Evolutionary conservation across 2,888 invertebrate species (phyloP), one percentile per base, ranked within the genome.

Genomic region (Dryocosmus kuriphilus): DNA sequence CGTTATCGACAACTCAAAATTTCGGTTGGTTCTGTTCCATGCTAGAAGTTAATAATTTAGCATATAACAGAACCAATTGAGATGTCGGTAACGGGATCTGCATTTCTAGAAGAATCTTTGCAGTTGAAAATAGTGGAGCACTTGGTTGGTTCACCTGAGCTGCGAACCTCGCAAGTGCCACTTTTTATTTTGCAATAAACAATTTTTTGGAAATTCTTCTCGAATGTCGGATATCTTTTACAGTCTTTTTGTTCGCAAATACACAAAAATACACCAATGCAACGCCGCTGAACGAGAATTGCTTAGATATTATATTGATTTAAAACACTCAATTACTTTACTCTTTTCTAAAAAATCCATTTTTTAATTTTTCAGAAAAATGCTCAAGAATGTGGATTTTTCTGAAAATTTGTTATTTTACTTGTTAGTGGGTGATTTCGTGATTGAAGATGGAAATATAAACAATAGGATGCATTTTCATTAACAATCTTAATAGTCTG

Each of bases 111-210:
- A 16, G 16, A 41, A 41, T 16, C 41, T 32, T 71, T 32, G 30
- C 30, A 30, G 19, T 32, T 27, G n/a, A 71, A 30, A 11, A 60
- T 27, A 16, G 60, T 27, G 4, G 9, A 19, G n/a, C 11, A 8
- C 51, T 71, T 71, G 71, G 9, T 71, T 30, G 51, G 32, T 71
- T 71, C 51, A 71, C 32, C 71, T 71, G 71, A 71, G 71, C 51
- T n/a, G 32, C 55, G 51, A 71, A 71, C 32, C 51, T 55, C 51
- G 51, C 71, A 71, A 55, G 30, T 24, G 2, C 30, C 30, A 19
- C 30, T 71, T 71, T 51, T 71, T 46, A 19, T 19, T 19, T 60
- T 6, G 22, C 22, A 55, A 46, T 27, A 38, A 35, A n/a, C 35
- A 63, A 22, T 11, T 55, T 55, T 51, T 71, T 71, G 32, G 30